Evolutionary conservation across 1,140 invertebrate species (phyloP).

Genomic region (Macrobrachium rosenbergii): DNA sequence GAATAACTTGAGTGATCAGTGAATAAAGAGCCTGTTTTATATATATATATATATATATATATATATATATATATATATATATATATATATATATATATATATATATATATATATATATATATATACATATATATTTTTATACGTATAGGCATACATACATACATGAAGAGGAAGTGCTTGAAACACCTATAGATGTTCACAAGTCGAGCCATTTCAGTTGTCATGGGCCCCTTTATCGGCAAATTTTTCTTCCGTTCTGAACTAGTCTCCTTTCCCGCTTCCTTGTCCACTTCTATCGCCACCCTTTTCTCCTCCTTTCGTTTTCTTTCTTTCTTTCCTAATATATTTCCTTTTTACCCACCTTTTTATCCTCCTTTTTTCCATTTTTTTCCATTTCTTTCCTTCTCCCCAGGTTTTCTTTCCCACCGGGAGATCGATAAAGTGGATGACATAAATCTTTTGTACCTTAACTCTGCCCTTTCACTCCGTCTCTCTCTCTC

Average conservation of each 20-base stretch:
- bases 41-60: neutral
- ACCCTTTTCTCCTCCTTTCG: too few relatives aligned
- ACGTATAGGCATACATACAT: neutral
- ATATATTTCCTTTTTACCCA: too few relatives aligned
- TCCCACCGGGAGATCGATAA: neutral
- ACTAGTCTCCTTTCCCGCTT: too few relatives aligned
- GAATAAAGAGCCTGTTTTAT: neutral
- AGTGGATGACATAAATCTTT: neutral
- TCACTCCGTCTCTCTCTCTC: neutral
- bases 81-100: constrained; percentile 11
- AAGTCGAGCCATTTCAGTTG: too few relatives aligned
- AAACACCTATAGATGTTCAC: neutral
- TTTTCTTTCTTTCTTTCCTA: too few relatives aligned
- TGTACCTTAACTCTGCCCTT: neutral
- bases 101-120: neutral
- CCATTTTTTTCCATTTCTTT: too few relatives aligned
- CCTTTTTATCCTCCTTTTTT: too few relatives aligned
- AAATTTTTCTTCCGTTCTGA: too few relatives aligned
- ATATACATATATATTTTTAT: neutral
- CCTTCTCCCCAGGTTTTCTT: too few relatives aligned
- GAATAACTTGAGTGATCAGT: neutral
- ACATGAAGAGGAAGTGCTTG: too few relatives aligned
- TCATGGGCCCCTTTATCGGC: too few relatives aligned
- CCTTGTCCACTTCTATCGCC: too few relatives aligned
- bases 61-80: neutral